A percentile compares a stretch with the other conserved stretches of the same genome.
Evolutionary conservation across 2,888 invertebrate species (phyloP).

Genomic region (Cremastinae sp.): DNA sequence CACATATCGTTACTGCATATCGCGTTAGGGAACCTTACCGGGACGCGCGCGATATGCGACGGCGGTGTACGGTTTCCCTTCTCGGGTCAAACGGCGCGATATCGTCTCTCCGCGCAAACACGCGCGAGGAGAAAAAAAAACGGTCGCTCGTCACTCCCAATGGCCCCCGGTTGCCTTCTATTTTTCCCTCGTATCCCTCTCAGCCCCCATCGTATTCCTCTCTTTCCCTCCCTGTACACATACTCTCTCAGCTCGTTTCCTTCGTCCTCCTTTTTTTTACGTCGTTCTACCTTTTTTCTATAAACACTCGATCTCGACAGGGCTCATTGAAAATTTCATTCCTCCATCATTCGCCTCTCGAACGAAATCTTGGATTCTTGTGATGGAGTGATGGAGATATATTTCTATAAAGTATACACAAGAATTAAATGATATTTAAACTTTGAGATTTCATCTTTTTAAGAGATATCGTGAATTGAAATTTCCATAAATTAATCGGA

Average conservation of each 20-base stretch:
- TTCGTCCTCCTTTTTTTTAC: neutral
- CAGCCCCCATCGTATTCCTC: neutral
- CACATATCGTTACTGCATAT: constrained; percentile 19
- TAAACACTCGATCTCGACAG: constrained; percentile 18
- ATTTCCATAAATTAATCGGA: no score
- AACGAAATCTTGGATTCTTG: no score
- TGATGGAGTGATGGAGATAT: no score
- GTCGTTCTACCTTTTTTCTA: constrained; percentile 26
- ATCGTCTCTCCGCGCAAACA: constrained; percentile 22
- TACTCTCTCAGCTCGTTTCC: constrained; percentile 35
- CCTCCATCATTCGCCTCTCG: neutral
- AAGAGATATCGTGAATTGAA: no score
- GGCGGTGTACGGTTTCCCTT: constrained; percentile 31
- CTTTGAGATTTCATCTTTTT: no score
- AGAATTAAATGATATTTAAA: no score
- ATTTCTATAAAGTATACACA: no score
- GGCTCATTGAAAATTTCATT: neutral
- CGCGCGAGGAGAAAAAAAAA: constrained; percentile 27
- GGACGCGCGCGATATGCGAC: constrained; percentile 35
- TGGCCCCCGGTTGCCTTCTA: constrained; percentile 30
- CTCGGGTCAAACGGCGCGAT: constrained; percentile 32
- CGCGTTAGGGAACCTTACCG: constrained; percentile 22
- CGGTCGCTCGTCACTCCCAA: constrained; percentile 22
- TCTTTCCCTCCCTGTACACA: neutral
- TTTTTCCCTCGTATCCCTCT: constrained; percentile 16